Percentiles rank a stretch among this genome's conserved stretches.
Conservation (phyloP, 2,113 vertebrate genomes). For the Electrona antarctica region DNA sequence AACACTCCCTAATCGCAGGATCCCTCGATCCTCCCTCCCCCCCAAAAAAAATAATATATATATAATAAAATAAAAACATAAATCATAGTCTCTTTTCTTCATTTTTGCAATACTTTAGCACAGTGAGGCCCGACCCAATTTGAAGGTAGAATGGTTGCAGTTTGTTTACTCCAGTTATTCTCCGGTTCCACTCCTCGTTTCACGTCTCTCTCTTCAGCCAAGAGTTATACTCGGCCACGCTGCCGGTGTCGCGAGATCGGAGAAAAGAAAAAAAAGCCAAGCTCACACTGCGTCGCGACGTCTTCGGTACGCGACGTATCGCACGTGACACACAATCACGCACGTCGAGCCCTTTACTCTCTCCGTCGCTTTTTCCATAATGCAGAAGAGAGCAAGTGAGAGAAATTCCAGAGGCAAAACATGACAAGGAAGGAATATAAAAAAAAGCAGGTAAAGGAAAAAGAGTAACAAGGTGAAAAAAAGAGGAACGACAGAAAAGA, state of each 20-base stretch:
- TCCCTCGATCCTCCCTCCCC: constrained; percentile 12
- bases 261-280: no score
- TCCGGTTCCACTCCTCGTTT: constrained; percentile 34
- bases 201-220: constrained; percentile 18
- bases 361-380: constrained; percentile 22
- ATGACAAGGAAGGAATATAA: constrained; percentile 16
- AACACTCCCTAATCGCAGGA: constrained; percentile 38
- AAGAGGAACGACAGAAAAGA: constrained; percentile 2
- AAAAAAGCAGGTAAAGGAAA: constrained; percentile 26
- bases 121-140: constrained; percentile 88
- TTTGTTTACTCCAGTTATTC: constrained; percentile 75
- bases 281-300: no score
- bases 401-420: constrained; percentile 17
- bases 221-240: no score
- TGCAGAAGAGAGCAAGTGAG: background rate
- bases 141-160: constrained; percentile 91
- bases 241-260: no score
- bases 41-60: constrained; percentile 40
- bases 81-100: constrained; percentile 20
- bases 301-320: no score
- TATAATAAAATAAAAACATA: constrained; percentile 22
- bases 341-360: background rate
- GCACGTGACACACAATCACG: no score
- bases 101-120: constrained; percentile 79
- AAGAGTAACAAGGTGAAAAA: constrained; percentile 26